phyloP scores from a whole-genome alignment of 2,797 vertebrate genomes.

The Oophaga sylvatica region DNA sequence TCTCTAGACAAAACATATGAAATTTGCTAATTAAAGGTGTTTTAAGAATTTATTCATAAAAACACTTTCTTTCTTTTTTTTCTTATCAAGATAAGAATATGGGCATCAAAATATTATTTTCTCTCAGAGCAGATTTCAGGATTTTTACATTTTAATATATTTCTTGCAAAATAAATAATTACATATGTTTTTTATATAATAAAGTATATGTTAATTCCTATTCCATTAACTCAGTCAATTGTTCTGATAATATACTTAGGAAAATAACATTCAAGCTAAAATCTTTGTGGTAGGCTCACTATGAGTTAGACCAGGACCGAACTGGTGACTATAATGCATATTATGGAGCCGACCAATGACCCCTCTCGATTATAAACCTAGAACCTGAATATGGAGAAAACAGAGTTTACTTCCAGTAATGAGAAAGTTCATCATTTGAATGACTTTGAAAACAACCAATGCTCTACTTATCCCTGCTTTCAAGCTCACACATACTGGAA shows the following conservation, averaged over 20 bases:
- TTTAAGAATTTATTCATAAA: too few relatives aligned
- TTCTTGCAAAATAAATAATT: too few relatives aligned
- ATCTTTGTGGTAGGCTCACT: not conserved
- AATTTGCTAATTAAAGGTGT: too few relatives aligned
- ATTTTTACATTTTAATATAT: too few relatives aligned
- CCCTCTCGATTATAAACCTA: not conserved
- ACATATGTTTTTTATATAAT: not conserved
- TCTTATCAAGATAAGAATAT: too few relatives aligned
- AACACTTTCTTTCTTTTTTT: too few relatives aligned
- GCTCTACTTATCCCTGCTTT: slow-evolving; percentile 32
- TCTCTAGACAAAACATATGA: too few relatives aligned
- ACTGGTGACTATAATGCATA: not conserved
- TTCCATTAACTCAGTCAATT: not conserved
- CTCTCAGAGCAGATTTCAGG: too few relatives aligned
- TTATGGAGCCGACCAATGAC: not conserved
- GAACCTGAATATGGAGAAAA: slow-evolving; percentile 4
- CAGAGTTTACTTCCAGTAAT: not conserved
- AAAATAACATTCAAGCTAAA: not conserved
- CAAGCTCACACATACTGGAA: slow-evolving; percentile 24
- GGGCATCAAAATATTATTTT: too few relatives aligned
- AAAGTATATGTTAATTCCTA: not conserved
- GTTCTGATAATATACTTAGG: not conserved
- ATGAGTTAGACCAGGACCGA: not conserved
- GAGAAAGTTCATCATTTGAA: slow-evolving; percentile 35
- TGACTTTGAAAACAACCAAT: slow-evolving; percentile 22